Evolutionary conservation across 2,113 vertebrate species (phyloP).

Genomic region (Dasypus novemcinctus): DNA sequence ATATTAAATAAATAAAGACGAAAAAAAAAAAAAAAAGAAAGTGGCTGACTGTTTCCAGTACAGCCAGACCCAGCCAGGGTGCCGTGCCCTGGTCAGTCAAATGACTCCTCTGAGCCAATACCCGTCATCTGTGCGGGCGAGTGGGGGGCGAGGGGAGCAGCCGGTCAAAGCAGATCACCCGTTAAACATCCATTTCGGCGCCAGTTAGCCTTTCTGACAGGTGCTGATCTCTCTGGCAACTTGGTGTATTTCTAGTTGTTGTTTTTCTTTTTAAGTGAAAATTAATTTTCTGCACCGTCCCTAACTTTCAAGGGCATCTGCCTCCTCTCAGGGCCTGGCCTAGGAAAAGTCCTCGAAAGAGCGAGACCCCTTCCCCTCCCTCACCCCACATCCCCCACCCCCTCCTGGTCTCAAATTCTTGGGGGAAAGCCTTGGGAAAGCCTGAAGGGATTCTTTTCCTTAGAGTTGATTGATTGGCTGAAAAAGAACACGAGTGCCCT

Average conservation of each 20-base stretch:
- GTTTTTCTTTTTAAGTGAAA: neutral
- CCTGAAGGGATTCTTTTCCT: neutral
- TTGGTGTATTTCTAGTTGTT: neutral
- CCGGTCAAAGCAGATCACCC: neutral
- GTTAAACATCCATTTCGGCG: neutral
- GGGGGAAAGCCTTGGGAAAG: neutral
- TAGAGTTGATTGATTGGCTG: neutral
- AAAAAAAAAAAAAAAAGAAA: too few relatives aligned
- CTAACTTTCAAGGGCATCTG: neutral
- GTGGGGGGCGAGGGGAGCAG: neutral
- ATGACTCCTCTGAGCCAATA: neutral
- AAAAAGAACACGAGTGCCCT: neutral
- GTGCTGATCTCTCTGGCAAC: neutral
- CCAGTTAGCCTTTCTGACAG: neutral
- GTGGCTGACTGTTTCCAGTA: neutral
- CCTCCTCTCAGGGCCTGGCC: neutral
- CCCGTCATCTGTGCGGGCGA: neutral
- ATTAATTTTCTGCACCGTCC: neutral
- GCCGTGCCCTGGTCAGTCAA: neutral
- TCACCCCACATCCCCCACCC: neutral
- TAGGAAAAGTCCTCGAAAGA: neutral
- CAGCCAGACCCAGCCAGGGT: neutral
- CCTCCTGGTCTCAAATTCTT: neutral
- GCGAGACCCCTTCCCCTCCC: too few relatives aligned
- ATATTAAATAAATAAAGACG: too few relatives aligned